phyloP scores from a whole-genome alignment of 2,797 vertebrate species.

The Sylvia borin region DNA sequence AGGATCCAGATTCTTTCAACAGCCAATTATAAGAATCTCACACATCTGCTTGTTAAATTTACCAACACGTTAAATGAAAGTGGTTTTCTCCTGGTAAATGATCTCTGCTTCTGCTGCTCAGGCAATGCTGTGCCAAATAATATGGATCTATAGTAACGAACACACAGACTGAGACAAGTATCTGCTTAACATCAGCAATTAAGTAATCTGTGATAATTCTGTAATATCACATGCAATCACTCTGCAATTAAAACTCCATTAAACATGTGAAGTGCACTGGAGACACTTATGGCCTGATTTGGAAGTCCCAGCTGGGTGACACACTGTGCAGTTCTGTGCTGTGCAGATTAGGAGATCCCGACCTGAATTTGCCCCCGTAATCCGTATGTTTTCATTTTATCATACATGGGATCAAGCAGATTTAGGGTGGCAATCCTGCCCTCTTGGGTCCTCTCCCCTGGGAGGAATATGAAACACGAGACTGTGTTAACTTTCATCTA shows the following conservation, averaged over 20 bases:
- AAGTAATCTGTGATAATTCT: slow-evolving; percentile 42
- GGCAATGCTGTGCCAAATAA: not conserved
- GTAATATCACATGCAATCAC: slow-evolving; percentile 28
- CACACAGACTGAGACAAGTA: not conserved
- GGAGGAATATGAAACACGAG: not conserved
- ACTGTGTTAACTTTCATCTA: not conserved
- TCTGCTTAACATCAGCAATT: slow-evolving; percentile 28
- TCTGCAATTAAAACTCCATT: slow-evolving; percentile 15
- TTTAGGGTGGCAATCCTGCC: not conserved
- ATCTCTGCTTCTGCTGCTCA: not conserved
- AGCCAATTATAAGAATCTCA: not conserved
- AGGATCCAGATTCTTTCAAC: not conserved
- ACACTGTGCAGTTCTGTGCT: not conserved
- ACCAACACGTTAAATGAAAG: not conserved
- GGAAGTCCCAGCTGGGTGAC: not conserved
- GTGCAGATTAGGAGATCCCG: not conserved
- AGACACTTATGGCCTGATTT: not conserved
- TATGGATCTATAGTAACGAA: not conserved
- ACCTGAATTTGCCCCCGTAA: not conserved
- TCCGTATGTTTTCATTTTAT: not conserved
- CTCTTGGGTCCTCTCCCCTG: not conserved
- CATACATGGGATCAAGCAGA: not conserved
- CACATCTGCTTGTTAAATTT: not conserved
- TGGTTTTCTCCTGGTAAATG: not conserved
- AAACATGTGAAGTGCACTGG: not conserved